Percentiles rank a stretch among this genome's conserved stretches.
These are phyloP conservation scores for Alectura lathami DNA, from an alignment of 2,113 vertebrate genomes.

Conservation along the genomic window DNA sequence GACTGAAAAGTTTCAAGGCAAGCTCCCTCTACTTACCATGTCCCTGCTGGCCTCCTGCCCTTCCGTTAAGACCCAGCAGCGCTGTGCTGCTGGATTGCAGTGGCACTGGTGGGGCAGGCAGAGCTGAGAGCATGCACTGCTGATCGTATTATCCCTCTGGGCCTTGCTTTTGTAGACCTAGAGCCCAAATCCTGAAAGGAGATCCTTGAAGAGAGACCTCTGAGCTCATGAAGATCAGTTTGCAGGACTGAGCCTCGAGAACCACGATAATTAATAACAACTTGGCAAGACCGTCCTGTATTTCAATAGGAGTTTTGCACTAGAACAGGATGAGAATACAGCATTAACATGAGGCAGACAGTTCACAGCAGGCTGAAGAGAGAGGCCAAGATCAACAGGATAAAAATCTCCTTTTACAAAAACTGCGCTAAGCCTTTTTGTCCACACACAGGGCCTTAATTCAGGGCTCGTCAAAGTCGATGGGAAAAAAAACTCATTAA, in stretches of 20 bases:
- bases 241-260: slow-evolving; percentile 41
- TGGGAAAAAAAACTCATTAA: slow-evolving; percentile 53
- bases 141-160: background rate
- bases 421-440: slow-evolving; percentile 57
- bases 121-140: background rate
- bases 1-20: background rate
- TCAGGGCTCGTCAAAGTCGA: slow-evolving; percentile 43
- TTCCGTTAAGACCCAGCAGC: background rate
- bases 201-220: slow-evolving; percentile 31
- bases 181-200: slow-evolving; percentile 29
- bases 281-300: slow-evolving; percentile 20
- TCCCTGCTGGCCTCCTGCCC: background rate
- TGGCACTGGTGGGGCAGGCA: background rate
- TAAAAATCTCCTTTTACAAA: slow-evolving; percentile 65
- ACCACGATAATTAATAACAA: slow-evolving; percentile 61
- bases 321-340: slow-evolving; percentile 42
- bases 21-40: background rate
- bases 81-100: background rate
- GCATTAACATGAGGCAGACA: slow-evolving; percentile 66
- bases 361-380: slow-evolving; percentile 63
- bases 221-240: slow-evolving; percentile 58
- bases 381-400: slow-evolving; percentile 66
- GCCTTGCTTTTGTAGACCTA: background rate
- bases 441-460: slow-evolving; percentile 56
- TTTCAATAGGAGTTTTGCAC: slow-evolving; percentile 57